Conservation (phyloP, 2,113 vertebrate species). For the Bolborhynchus lineola region DNA sequence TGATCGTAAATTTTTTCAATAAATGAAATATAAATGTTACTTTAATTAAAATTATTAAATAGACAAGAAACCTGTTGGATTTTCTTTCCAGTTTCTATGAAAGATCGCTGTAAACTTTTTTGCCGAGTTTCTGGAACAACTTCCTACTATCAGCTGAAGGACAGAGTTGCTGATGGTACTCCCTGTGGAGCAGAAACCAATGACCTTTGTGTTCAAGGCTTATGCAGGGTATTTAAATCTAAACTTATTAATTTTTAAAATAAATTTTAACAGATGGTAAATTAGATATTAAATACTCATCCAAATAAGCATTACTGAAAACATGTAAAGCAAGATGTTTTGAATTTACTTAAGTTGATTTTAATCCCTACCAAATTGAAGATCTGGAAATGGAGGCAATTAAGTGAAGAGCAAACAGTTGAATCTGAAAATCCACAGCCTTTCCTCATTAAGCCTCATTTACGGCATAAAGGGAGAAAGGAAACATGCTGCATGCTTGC, state of each 20-base stretch:
- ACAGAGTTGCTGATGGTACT: constrained; percentile 91
- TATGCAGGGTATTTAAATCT: constrained; percentile 87
- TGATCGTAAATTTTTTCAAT: constrained; percentile 8
- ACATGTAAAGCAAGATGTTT: neutral
- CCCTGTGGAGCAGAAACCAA: constrained; percentile 90
- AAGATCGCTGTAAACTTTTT: constrained; percentile 98
- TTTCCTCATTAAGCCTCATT: neutral
- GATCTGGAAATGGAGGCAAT: neutral
- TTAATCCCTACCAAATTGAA: neutral
- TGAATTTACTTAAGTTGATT: neutral
- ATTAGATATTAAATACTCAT: neutral
- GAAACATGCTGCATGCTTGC: neutral
- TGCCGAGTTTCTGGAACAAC: constrained; percentile 91
- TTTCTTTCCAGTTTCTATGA: constrained; percentile 86
- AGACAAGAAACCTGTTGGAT: constrained; percentile 41
- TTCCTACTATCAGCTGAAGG: constrained; percentile 93
- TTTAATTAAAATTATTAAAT: neutral
- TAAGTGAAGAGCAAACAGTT: neutral
- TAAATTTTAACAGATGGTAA: neutral
- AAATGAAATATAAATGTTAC: neutral
- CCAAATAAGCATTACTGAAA: neutral
- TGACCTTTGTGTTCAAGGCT: constrained; percentile 97
- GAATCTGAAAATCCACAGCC: neutral
- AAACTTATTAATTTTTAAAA: constrained; percentile 48
- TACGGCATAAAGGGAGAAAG: neutral